phyloP scores from a whole-genome alignment of 2,113 vertebrate species.

The Xiphophorus couchianus region DNA sequence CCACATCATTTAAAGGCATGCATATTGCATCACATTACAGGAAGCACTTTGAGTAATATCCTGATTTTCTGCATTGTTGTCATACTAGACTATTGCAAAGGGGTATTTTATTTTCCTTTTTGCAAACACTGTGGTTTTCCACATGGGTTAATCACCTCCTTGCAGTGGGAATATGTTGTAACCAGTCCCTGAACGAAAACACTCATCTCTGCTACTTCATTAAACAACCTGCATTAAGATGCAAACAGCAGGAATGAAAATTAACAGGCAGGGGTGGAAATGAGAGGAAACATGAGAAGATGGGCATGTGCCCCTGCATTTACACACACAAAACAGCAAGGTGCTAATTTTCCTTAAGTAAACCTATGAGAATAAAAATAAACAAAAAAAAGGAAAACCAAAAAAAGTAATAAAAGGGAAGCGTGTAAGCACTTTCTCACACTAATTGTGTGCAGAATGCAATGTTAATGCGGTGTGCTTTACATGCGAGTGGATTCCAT shows the following conservation, averaged over 20 bases:
- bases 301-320: slow-evolving; percentile 43
- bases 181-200: slow-evolving; percentile 65
- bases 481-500: slow-evolving; percentile 53
- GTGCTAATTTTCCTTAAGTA: slow-evolving; percentile 40
- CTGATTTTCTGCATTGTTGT: slow-evolving; percentile 34
- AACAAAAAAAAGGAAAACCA: neutral
- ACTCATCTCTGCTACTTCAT: slow-evolving; percentile 75
- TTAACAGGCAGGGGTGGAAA: slow-evolving; percentile 48
- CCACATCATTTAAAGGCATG: slow-evolving; percentile 36
- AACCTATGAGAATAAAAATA: slow-evolving; percentile 9
- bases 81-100: slow-evolving; percentile 33
- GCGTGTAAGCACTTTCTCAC: slow-evolving; percentile 10
- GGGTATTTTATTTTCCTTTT: slow-evolving; percentile 18
- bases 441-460: slow-evolving; percentile 2
- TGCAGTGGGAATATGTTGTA: slow-evolving; percentile 56
- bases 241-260: slow-evolving; percentile 66
- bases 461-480: slow-evolving; percentile 39
- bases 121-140: slow-evolving; percentile 56
- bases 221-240: slow-evolving; percentile 73
- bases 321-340: slow-evolving; percentile 34
- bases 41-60: neutral
- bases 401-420: neutral
- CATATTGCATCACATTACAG: slow-evolving; percentile 28
- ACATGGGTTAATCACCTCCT: slow-evolving; percentile 64
- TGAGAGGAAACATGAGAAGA: slow-evolving; percentile 34